Percentiles rank a stretch among this genome's conserved stretches.
phyloP scores from a whole-genome alignment of 2,113 vertebrate genomes.

The Turdus rufiventris region DNA sequence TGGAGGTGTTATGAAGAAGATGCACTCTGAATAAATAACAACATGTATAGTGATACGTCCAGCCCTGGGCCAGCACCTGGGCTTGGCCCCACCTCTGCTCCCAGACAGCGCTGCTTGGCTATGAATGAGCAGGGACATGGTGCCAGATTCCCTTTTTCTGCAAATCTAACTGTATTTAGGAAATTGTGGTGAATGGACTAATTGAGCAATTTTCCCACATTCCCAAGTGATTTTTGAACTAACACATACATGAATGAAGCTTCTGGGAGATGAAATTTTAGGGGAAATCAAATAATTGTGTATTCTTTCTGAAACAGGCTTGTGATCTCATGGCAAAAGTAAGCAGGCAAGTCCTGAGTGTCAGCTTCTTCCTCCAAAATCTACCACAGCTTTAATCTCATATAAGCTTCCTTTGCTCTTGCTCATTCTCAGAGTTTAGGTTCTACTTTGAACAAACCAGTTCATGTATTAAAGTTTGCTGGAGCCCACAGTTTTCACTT shows the following conservation, averaged over 20 bases:
- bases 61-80: not conserved
- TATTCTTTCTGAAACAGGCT: not conserved
- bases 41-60: not conserved
- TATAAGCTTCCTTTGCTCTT: not conserved
- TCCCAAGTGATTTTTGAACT: not conserved
- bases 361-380: not conserved
- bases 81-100: not conserved
- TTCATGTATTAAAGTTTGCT: not conserved
- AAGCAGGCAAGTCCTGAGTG: not conserved
- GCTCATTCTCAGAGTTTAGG: not conserved
- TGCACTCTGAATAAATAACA: not conserved
- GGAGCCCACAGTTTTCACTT: not conserved
- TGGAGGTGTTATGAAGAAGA: not conserved
- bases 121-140: rapidly evolving
- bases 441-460: not conserved
- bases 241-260: not conserved
- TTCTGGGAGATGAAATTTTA: not conserved
- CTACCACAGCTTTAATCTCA: not conserved
- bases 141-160: not conserved
- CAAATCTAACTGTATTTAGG: not conserved
- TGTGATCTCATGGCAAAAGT: not conserved
- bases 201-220: rapidly evolving
- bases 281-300: not conserved
- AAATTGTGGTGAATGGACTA: rapidly evolving
- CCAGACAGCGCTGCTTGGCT: not conserved